Conservation (phyloP, 1,140 invertebrate species). For the Hycleus phaleratus region DNA sequence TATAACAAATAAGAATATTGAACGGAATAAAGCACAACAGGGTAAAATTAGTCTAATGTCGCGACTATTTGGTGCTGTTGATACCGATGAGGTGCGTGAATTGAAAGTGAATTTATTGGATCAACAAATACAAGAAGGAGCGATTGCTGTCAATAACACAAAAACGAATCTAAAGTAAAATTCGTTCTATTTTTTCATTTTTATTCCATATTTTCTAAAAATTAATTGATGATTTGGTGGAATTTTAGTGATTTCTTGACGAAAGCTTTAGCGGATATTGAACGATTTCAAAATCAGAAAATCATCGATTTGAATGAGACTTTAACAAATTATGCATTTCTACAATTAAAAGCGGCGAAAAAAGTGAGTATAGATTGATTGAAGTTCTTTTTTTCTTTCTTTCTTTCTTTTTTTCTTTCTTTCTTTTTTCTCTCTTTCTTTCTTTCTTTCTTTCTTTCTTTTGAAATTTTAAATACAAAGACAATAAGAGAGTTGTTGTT, state of each 20-base stretch:
- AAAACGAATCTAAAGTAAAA: slow-evolving; percentile 57
- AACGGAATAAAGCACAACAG: slow-evolving; percentile 46
- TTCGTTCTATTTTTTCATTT: neutral
- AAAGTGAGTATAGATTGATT: slow-evolving; percentile 50
- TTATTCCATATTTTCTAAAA: neutral
- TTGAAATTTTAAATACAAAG: too few relatives aligned
- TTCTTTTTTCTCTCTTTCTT: too few relatives aligned
- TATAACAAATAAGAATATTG: slow-evolving; percentile 46
- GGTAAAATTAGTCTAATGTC: slow-evolving; percentile 67
- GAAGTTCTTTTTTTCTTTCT: too few relatives aligned
- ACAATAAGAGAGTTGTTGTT: too few relatives aligned
- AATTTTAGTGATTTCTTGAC: slow-evolving; percentile 61
- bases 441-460: too few relatives aligned
- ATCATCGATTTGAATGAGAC: slow-evolving; percentile 69
- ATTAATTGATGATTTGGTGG: neutral
- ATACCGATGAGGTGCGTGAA: slow-evolving; percentile 72
- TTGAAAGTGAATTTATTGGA: slow-evolving; percentile 63
- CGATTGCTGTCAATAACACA: slow-evolving; percentile 50
- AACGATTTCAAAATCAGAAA: slow-evolving; percentile 73
- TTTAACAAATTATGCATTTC: slow-evolving; percentile 62
- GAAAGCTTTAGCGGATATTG: slow-evolving; percentile 64
- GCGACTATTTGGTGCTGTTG: slow-evolving; percentile 66
- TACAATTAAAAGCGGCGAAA: slow-evolving; percentile 73
- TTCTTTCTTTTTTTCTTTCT: too few relatives aligned
- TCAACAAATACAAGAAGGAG: slow-evolving; percentile 60